Evolutionary conservation across 2,888 invertebrate species (phyloP), one percentile per base, ranked within the genome.

Genomic region (Temnothorax ravouxi): DNA sequence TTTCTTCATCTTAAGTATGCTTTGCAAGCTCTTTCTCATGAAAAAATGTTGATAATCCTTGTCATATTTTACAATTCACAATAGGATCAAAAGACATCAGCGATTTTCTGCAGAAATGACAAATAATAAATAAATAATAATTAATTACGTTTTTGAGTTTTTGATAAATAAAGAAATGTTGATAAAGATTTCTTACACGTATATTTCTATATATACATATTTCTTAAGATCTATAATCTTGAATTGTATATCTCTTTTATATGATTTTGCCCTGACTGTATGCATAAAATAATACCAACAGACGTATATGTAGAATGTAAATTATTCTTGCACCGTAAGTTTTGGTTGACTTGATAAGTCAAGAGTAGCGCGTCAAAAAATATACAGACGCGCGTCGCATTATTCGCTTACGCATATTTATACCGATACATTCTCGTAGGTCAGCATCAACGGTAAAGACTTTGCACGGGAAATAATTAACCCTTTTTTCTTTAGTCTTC

Each of bases 101-200:
- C 21, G 2, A 61, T 61, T 62, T 47, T 47, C 11, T 50, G 1
- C n/a, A 25, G 21, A 54, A 54, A 15, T 71, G 4, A 1, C 41
- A 54, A 72, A 72, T 56, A 3, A 25, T 38, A 72, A 38, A 18
- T 71, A 52, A 34, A 54, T 54, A 71, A 34, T 71, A 71, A 54
- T 25, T 21, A 54, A 71, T 71, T 66, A 15, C 18, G 18, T 18
- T 47, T 67, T 47, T 5, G 5, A 50, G 1, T 18, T 47, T 29
- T 47, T 5, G 29, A 29, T 59, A 47, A 47, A 5, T 64, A 41
- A 41, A 15, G n/a, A 34, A 61, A 61, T 61, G 9, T 61, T 62
- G 11, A 50, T 50, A 29, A 18, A 44, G 6, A 38, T 5, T 34
- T n/a, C 0, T 66, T 44, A 38, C 1, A 38, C 9, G 15, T 34